Evolutionary conservation across 1,140 invertebrate species (phyloP).

Genomic region (Centruroides vittatus): DNA sequence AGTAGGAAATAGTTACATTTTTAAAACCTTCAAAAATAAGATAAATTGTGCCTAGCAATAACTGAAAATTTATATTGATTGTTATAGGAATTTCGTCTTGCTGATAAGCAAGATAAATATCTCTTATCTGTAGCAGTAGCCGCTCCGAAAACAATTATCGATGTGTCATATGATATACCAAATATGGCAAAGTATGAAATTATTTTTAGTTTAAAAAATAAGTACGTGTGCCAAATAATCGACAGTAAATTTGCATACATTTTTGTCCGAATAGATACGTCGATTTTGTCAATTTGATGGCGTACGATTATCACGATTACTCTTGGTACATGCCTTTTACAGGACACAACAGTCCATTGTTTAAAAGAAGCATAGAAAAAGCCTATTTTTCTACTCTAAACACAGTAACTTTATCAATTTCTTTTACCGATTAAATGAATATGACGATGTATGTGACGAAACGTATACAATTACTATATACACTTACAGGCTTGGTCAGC

Average conservation of each 20-base stretch:
- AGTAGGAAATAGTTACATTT: too few relatives aligned
- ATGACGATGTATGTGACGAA: neutral
- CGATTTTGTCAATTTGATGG: slow-evolving; percentile 77
- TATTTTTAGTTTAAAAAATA: too few relatives aligned
- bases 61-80: neutral
- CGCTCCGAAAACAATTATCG: slow-evolving; percentile 52
- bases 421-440: neutral
- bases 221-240: too few relatives aligned
- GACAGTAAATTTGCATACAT: neutral
- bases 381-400: slow-evolving; percentile 56
- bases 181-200: slow-evolving; percentile 50
- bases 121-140: slow-evolving; percentile 58
- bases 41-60: neutral
- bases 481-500: slow-evolving; percentile 47
- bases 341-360: slow-evolving; percentile 66
- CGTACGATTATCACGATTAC: slow-evolving; percentile 76
- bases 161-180: slow-evolving; percentile 55
- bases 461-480: neutral
- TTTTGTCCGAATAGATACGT: slow-evolving; percentile 40
- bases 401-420: slow-evolving; percentile 32
- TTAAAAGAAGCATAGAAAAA: slow-evolving; percentile 35
- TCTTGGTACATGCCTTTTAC: slow-evolving; percentile 57
- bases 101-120: slow-evolving; percentile 22
- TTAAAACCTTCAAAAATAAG: too few relatives aligned
- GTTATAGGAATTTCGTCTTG: too few relatives aligned